Percentiles rank a stretch among this genome's conserved stretches.
Evolutionary conservation across 2,113 vertebrate genomes (phyloP).

Genomic region (Noctilio leporinus): DNA sequence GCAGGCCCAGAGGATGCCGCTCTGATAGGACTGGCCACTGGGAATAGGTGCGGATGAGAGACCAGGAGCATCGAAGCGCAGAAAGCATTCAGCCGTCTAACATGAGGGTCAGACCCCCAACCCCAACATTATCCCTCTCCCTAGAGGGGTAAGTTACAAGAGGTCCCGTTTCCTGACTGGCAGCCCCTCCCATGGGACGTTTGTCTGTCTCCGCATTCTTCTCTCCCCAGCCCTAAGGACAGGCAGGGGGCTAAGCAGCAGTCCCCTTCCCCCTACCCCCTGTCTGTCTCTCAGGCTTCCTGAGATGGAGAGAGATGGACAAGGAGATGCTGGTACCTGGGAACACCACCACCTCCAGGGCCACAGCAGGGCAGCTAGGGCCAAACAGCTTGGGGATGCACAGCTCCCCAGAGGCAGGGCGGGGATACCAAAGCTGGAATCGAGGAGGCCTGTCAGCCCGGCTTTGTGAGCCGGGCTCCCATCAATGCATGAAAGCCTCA

Average conservation of each 20-base stretch:
- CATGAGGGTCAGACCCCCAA: background rate
- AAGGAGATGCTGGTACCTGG: background rate
- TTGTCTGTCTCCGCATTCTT: background rate
- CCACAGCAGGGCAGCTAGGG: constrained; percentile 10
- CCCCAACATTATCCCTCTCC: background rate
- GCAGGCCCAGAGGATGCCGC: background rate
- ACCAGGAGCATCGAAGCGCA: background rate
- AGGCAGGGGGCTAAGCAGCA: background rate
- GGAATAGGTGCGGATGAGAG: background rate
- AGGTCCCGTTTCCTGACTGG: background rate
- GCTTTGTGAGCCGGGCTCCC: constrained; percentile 54
- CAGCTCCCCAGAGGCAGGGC: constrained; percentile 32
- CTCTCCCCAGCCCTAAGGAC: background rate
- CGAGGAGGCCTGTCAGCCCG: constrained; percentile 28
- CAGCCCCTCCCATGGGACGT: background rate
- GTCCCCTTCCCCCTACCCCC: too few species aligned
- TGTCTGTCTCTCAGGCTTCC: background rate
- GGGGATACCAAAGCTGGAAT: constrained; percentile 66
- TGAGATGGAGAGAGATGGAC: background rate
- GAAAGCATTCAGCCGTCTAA: background rate
- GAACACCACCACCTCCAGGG: background rate
- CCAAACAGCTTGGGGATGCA: constrained; percentile 28
- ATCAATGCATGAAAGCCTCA: constrained; percentile 62
- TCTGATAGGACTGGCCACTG: background rate
- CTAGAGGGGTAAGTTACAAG: background rate